These are phyloP conservation scores for Perca schrenkii DNA, from an alignment of 2,113 vertebrate genomes.

Conservation along the genomic window DNA sequence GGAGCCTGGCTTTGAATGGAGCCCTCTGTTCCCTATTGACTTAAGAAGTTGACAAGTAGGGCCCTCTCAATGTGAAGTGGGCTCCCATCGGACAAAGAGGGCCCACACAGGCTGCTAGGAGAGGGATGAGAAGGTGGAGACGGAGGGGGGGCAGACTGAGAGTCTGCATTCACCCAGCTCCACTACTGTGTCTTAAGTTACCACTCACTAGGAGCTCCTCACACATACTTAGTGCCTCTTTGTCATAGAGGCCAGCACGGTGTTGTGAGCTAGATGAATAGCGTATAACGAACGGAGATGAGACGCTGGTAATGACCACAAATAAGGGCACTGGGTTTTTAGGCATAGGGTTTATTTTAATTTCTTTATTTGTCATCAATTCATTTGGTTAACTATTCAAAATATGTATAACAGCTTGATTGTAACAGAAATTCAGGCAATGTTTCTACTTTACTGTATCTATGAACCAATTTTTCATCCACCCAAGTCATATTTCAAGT, in stretches of 20 bases:
- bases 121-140: conserved; percentile 69
- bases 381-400: not conserved
- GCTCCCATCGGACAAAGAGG: conserved; percentile 75
- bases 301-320: conserved; percentile 36
- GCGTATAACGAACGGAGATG: conserved; percentile 39
- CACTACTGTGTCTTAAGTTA: conserved; percentile 73
- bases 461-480: not conserved
- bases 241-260: conserved; percentile 49
- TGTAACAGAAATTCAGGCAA: not conserved
- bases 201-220: conserved; percentile 61
- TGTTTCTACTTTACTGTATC: not conserved
- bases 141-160: conserved; percentile 49
- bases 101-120: conserved; percentile 73
- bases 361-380: not conserved
- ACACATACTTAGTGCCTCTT: conserved; percentile 66
- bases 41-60: conserved; percentile 80
- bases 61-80: conserved; percentile 82
- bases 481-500: not conserved
- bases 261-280: conserved; percentile 52
- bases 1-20: conserved; percentile 71
- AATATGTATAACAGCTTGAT: not conserved
- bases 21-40: conserved; percentile 80
- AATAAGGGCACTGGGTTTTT: conserved; percentile 34
- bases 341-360: not conserved
- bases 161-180: conserved; percentile 68